phyloP scores from a whole-genome alignment of 2,888 invertebrate species.

The Torymus texanus region DNA sequence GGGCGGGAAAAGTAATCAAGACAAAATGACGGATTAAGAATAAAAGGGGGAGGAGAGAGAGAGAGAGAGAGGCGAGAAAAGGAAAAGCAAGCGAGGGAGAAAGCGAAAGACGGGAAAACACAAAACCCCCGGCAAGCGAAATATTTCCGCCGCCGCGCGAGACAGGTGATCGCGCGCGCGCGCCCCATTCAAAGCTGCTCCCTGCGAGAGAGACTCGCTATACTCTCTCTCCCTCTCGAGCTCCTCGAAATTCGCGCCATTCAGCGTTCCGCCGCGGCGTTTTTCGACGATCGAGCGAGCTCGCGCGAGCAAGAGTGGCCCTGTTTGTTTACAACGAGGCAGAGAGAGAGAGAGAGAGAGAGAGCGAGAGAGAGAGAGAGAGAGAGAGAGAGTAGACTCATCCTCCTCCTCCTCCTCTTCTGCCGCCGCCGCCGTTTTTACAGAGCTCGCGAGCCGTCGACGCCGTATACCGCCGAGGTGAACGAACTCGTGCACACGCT shows the following conservation, averaged over 20 bases:
- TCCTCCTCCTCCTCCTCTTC: too few species aligned
- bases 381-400: not conserved
- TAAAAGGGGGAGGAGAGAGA: not conserved
- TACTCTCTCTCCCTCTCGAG: not conserved
- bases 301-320: slow-evolving; percentile 28
- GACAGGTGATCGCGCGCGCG: slow-evolving; percentile 11
- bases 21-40: slow-evolving; percentile 28
- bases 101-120: not conserved
- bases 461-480: slow-evolving; percentile 21
- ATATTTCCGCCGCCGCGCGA: not conserved
- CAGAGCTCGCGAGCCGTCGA: slow-evolving; percentile 7
- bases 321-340: slow-evolving; percentile 45
- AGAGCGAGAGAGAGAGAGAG: slow-evolving; percentile 5
- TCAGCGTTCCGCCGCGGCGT: not conserved
- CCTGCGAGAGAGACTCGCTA: not conserved
- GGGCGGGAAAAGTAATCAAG: slow-evolving; percentile 37
- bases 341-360: slow-evolving; percentile 19
- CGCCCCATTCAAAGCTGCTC: not conserved
- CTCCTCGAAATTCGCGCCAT: slow-evolving; percentile 28
- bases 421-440: slow-evolving; percentile 15
- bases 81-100: slow-evolving; percentile 2
- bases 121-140: not conserved
- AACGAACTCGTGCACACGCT: slow-evolving; percentile 33
- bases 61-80: not conserved
- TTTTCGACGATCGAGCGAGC: slow-evolving; percentile 36